Evolutionary conservation across 23 tunicate species (phyloP).

Genomic region (Phallusia fumigata): DNA sequence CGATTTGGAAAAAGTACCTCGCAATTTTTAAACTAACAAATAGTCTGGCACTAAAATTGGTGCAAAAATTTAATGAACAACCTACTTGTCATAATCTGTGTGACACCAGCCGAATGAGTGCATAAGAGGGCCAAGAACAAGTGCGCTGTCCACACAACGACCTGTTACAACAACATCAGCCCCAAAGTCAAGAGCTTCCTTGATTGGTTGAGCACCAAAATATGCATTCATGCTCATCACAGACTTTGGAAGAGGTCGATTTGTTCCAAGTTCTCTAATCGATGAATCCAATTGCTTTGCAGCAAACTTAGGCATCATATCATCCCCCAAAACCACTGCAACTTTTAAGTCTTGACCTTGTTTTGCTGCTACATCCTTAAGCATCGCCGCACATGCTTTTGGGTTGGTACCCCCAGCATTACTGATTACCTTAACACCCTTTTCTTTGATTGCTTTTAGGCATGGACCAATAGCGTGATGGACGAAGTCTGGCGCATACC

Average conservation of each 20-base stretch:
- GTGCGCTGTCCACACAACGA: slow-evolving; percentile 90
- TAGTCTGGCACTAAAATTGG: no score
- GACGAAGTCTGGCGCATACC: slow-evolving; percentile 96
- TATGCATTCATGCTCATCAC: slow-evolving; percentile 95
- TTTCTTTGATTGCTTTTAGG: slow-evolving; percentile 36
- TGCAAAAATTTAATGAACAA: not conserved
- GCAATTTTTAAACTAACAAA: no score
- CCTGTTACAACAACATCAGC: slow-evolving; percentile 95
- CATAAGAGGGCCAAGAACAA: slow-evolving; percentile 90
- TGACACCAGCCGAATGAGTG: slow-evolving; percentile 77
- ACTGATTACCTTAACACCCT: slow-evolving; percentile 55
- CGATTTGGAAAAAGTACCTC: no score
- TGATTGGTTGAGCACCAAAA: slow-evolving; percentile 86
- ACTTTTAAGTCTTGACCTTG: slow-evolving; percentile 40
- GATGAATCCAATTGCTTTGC: slow-evolving; percentile 12
- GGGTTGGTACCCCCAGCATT: slow-evolving; percentile 99
- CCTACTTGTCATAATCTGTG: slow-evolving; percentile 78
- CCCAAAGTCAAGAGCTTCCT: slow-evolving; percentile 71
- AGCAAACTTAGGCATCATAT: slow-evolving; percentile 40
- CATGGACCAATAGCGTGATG: slow-evolving; percentile 55
- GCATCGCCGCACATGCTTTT: slow-evolving; percentile 65
- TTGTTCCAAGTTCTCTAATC: slow-evolving; percentile 43
- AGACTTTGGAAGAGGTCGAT: slow-evolving; percentile 41
- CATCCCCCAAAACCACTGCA: slow-evolving; percentile 76
- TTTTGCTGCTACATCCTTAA: slow-evolving; percentile 42